Evolutionary conservation across 2,797 vertebrate species (phyloP), one percentile per base, ranked within the genome.

Genomic region (Tenualosa thibaudeaui): DNA sequence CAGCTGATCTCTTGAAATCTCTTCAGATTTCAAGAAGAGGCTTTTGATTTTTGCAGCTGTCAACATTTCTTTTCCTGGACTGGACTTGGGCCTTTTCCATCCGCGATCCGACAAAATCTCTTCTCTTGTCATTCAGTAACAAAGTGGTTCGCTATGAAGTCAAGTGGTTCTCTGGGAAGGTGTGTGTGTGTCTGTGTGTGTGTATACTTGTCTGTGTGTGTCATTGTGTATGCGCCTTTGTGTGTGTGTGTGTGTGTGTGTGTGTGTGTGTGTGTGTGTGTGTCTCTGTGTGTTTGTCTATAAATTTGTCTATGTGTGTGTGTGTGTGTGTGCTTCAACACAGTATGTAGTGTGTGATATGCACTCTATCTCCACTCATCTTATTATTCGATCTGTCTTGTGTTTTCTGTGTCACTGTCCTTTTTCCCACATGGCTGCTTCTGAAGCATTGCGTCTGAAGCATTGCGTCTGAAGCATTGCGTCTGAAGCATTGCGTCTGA

Each of bases 291-390:
- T 71, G 65, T 71, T 12, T 71, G 65, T 71, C 9, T 68, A 3
- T 65, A n/a, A n/a, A n/a, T n/a, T n/a, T 31, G 60, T 31, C 0
- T 65, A n/a, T 26, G n/a, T 31, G 56, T 85, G 68, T 86, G 83
- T 56, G 81, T 82, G 85, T 46, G 86, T 46, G 81, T 24, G 24
- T 83, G 54, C 12, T 85, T 81, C 71, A 71, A 58, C 62, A 46
- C 10, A n/a, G 46, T 46, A 3, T 46, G 46, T 46, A 4, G 46
- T 46, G 46, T 43, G 22, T 81, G 62, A 86, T 85, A 50, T 82
- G 86, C 82, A 82, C 62, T 84, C 85, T 58, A 58, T 58, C 56
- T 58, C 19, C 22, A 58, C 3, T 58, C 5, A 22, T n/a, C 19
- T 58, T 22, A 58, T 58, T 19, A 56, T 15, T 4, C 19, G 1